Conservation (phyloP, 2,113 vertebrate genomes). For the Eudyptes chrysolophus region DNA sequence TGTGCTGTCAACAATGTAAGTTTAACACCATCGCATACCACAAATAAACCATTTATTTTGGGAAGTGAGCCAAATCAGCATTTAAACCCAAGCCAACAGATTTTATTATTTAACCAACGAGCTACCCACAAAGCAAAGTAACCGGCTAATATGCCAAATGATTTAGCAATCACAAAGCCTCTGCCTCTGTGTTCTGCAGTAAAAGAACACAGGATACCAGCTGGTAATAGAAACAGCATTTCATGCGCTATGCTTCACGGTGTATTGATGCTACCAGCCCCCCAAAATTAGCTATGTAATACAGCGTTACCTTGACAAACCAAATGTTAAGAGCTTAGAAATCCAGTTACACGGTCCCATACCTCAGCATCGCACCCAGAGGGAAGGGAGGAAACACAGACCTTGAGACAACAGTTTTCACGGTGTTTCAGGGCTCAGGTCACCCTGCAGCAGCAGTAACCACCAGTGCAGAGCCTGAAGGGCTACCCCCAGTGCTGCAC, state of each 20-base stretch:
- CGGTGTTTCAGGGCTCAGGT: not conserved
- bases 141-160: not conserved
- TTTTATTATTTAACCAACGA: not conserved
- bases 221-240: accelerated
- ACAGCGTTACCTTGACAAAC: accelerated
- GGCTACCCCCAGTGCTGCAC: accelerated
- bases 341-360: accelerated
- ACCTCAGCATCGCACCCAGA: not conserved
- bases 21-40: not conserved
- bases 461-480: not conserved
- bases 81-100: not conserved
- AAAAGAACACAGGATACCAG: accelerated
- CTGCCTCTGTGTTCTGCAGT: not conserved
- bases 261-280: not conserved
- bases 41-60: not conserved
- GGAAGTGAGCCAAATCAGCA: not conserved
- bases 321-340: not conserved
- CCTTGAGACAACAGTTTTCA: accelerated
- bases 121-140: not conserved
- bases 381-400: not conserved
- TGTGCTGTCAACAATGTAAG: not conserved
- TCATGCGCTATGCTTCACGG: not conserved
- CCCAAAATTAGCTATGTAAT: accelerated
- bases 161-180: not conserved
- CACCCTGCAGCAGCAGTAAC: accelerated